phyloP scores from a whole-genome alignment of 2,888 invertebrate species.

The Metallyticus violacea region DNA sequence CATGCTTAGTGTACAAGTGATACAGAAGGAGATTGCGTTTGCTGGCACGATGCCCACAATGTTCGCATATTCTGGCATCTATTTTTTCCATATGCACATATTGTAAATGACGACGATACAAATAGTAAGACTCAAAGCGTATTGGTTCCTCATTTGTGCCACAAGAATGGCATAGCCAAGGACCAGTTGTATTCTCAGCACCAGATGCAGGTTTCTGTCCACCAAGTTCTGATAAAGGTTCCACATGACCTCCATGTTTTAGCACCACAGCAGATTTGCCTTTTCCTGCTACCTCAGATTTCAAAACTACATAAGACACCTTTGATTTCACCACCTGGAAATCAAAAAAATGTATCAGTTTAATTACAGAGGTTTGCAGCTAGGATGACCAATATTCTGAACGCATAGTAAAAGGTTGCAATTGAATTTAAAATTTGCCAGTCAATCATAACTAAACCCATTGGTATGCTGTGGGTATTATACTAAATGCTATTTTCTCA shows the following conservation, averaged over 20 bases:
- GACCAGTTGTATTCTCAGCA: conserved; percentile 52
- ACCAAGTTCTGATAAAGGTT: conserved; percentile 22
- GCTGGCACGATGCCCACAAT: conserved; percentile 74
- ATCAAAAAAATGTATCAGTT: conserved; percentile 52
- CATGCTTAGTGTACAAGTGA: conserved; percentile 78
- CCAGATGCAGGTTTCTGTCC: conserved; percentile 36
- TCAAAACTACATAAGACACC: conserved; percentile 52
- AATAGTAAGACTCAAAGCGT: conserved; percentile 73
- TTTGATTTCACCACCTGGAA: conserved; percentile 41
- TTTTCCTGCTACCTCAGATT: conserved; percentile 45
- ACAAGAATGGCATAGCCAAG: conserved; percentile 80
- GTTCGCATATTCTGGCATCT: conserved; percentile 74
- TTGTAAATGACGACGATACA: conserved; percentile 74
- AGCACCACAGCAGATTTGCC: conserved; percentile 29
- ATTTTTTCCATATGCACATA: conserved; percentile 70
- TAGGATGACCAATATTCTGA: no score
- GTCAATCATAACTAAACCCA: no score
- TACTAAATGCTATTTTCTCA: no score
- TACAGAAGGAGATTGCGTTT: conserved; percentile 72
- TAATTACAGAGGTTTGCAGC: no score
- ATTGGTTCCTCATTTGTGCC: conserved; percentile 63
- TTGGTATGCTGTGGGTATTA: no score
- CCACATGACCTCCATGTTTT: conserved; percentile 23
- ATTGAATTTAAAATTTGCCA: no score
- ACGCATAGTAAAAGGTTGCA: no score